Evolutionary conservation across 2,888 invertebrate genomes (phyloP).

Genomic region (Xestia c-nigrum): DNA sequence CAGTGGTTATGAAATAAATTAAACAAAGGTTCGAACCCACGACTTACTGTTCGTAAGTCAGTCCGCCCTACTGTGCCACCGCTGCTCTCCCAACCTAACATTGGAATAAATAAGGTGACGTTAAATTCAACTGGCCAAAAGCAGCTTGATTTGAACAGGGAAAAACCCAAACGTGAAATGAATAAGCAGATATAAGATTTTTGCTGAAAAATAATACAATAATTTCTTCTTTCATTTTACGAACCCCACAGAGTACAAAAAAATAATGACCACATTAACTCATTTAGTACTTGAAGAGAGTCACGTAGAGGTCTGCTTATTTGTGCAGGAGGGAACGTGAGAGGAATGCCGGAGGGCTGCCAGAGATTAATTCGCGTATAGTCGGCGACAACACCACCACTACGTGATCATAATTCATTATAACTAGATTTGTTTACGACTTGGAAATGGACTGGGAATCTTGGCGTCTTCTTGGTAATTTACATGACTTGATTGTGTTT

Average conservation of each 20-base stretch:
- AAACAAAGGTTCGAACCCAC: too few relatives aligned
- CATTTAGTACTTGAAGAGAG: conserved; percentile 53
- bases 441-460: conserved; percentile 17
- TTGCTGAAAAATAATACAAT: neutral
- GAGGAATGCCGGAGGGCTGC: conserved; percentile 40
- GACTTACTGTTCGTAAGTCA: too few relatives aligned
- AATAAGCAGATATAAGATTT: neutral
- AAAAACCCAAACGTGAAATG: neutral
- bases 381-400: conserved; percentile 61
- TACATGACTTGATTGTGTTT: conserved; percentile 10
- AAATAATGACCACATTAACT: conserved; percentile 53
- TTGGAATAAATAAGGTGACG: neutral
- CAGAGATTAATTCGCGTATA: conserved; percentile 67
- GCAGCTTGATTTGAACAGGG: neutral
- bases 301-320: conserved; percentile 64
- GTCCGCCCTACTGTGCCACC: too few relatives aligned
- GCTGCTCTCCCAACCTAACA: too few relatives aligned
- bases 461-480: conserved; percentile 21
- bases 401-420: conserved; percentile 67
- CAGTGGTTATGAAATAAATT: too few relatives aligned
- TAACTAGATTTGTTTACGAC: conserved; percentile 64
- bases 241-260: conserved; percentile 22
- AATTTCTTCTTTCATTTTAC: neutral
- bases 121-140: neutral
- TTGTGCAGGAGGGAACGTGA: conserved; percentile 63